Base-by-base conservation (phyloP, 1,140 invertebrate genomes). In the Ceratina calcarata region DNA sequence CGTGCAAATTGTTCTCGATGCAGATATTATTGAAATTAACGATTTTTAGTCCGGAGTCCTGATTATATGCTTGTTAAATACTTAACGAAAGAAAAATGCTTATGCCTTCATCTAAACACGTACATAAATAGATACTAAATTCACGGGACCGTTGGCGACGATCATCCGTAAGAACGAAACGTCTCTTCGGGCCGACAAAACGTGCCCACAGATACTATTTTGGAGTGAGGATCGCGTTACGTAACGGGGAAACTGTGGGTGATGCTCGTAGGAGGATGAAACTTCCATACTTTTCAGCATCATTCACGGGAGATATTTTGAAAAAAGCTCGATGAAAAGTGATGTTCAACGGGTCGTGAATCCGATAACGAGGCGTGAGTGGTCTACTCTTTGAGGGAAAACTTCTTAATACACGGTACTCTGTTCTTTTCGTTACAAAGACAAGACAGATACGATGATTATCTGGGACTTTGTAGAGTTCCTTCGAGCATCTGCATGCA, bases 201-300 rank as follows among this genome's bases (percentile, higher is more conserved):
- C 65, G 37, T 88, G 79, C 86, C 88, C 86, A 90, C 90, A 86
- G 86, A 32, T 85, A 87, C 88, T 90, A 90, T 91, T 90, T 91
- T 78, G 76, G 88, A 86, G 53, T 51, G 15, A 32, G 37, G 72
- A 49, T 68, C 65, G 69, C 67, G 79, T 90, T 88, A 80, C 85
- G 75, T 83, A 88, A 89, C 66, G 61, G 32, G 32, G 67, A 67
- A 81, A 51, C 22, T 58, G 71, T 64, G 45, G 49, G 64, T 67
- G 75, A 77, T 53, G 70, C 24, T 78, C 57, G 78, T 61, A n/a
- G 65, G 27, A 61, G 60, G 45, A 71, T 22, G 32, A 72, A 66
- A 24, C 61, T 18, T 8, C 27, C 10, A 22, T 58, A 20, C 27
- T 72, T 71, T 71, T 64, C 67, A 57, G 58, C 20, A 75, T 85